Percentiles rank a stretch among this genome's conserved stretches.
These are phyloP conservation scores for Malacoctenus gilli DNA, from an alignment of 2,797 vertebrate genomes.

Conservation along the genomic window DNA sequence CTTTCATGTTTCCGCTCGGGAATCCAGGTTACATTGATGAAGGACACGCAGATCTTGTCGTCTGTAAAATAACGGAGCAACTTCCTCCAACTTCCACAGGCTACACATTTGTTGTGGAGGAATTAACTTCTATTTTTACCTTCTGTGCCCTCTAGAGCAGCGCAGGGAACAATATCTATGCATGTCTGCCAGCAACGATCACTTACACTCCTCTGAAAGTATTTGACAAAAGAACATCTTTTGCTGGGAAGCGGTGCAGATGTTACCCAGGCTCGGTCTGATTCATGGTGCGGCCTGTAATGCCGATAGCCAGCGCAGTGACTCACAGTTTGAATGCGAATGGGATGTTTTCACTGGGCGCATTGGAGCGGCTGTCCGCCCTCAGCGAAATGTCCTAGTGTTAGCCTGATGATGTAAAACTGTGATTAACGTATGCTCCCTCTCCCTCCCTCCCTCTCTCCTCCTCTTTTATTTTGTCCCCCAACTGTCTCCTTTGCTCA, in stretches of 20 bases:
- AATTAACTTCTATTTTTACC: conserved; percentile 59
- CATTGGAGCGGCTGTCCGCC: conserved; percentile 48
- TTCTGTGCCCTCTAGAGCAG: conserved; percentile 34
- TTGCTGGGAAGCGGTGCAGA: conserved; percentile 48
- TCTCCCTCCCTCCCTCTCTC: conserved; percentile 22
- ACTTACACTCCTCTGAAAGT: conserved; percentile 51
- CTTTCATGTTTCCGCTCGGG: conserved; percentile 5
- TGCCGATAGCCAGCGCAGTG: conserved; percentile 49
- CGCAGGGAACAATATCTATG: conserved; percentile 36
- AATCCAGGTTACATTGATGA: conserved; percentile 28
- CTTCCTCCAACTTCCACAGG: conserved; percentile 30
- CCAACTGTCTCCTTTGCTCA: conserved; percentile 49
- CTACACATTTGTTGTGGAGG: conserved; percentile 38
- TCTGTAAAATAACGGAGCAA: conserved; percentile 42
- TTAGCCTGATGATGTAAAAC: conserved; percentile 69
- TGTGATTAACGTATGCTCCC: conserved; percentile 71
- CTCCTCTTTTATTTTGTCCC: conserved; percentile 31
- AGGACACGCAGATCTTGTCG: conserved; percentile 14
- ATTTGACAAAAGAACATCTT: conserved; percentile 60
- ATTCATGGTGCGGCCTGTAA: conserved; percentile 51
- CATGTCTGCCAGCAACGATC: conserved; percentile 58
- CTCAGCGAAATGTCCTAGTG: conserved; percentile 60
- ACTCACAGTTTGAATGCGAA: conserved; percentile 63
- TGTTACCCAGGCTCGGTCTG: conserved; percentile 55
- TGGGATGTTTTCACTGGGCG: conserved; percentile 54